Evolutionary conservation across 2,888 invertebrate species (phyloP).

Genomic region (Euproctis similis): DNA sequence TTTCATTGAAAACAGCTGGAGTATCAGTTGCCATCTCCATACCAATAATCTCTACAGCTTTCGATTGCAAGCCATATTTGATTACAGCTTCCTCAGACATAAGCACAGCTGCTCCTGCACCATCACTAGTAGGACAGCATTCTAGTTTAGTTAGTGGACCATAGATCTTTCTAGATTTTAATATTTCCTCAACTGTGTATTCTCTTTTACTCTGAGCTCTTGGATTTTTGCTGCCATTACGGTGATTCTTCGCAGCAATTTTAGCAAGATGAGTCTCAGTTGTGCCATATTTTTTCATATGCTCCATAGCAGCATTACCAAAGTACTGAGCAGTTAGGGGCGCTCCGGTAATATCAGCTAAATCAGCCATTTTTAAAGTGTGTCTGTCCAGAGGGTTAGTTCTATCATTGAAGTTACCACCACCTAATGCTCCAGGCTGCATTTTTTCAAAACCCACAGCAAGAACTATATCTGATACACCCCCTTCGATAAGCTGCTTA

Average conservation of each 20-base stretch:
- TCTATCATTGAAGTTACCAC: constrained; percentile 85
- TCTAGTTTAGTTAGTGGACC: constrained; percentile 96
- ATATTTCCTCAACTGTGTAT: constrained; percentile 92
- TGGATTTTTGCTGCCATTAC: constrained; percentile 97
- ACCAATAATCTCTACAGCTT: constrained; percentile 95
- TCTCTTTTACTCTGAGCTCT: constrained; percentile 96
- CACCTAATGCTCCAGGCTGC: constrained; percentile 91
- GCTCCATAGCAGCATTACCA: constrained; percentile 96
- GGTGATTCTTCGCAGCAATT: constrained; percentile 98
- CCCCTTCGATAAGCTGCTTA: constrained; percentile 94
- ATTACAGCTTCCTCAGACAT: constrained; percentile 94
- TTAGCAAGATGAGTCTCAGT: constrained; percentile 96
- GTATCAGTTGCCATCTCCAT: constrained; percentile 98
- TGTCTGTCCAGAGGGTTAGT: constrained; percentile 94
- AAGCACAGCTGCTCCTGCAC: constrained; percentile 94
- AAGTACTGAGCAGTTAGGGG: constrained; percentile 97
- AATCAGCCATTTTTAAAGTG: constrained; percentile 87
- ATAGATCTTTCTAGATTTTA: constrained; percentile 90
- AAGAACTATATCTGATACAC: constrained; percentile 89
- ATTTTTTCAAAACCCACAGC: constrained; percentile 99
- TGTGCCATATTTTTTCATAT: constrained; percentile 97
- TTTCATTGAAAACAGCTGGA: constrained; percentile 87
- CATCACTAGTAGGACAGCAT: constrained; percentile 99
- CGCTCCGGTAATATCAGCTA: constrained; percentile 85
- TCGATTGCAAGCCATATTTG: constrained; percentile 83